These are phyloP conservation scores for Hucho hucho DNA, from an alignment of 2,113 vertebrate species.

Conservation along the genomic window DNA sequence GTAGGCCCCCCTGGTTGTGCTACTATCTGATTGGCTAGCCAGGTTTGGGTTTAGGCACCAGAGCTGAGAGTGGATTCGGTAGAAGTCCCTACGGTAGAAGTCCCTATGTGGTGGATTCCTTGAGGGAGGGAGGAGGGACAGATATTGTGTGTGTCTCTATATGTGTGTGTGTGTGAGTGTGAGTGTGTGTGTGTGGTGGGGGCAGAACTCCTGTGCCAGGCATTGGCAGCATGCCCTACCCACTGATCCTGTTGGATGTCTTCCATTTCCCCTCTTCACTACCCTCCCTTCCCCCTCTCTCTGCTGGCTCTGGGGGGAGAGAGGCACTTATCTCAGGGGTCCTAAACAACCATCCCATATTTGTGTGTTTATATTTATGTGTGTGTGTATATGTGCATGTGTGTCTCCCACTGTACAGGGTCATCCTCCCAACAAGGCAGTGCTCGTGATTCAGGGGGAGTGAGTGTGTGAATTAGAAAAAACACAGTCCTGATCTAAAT, in stretches of 20 bases:
- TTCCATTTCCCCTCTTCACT: slow-evolving; percentile 65
- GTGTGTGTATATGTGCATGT: neutral
- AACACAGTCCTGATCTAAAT: slow-evolving; percentile 21
- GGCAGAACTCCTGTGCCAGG: slow-evolving; percentile 38
- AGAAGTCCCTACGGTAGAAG: slow-evolving; percentile 44
- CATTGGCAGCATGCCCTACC: slow-evolving; percentile 65
- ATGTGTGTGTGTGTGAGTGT: neutral
- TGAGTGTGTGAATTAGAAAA: neutral
- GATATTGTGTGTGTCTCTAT: slow-evolving; percentile 13
- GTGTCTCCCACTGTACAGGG: too few species aligned
- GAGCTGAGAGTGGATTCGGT: slow-evolving; percentile 34
- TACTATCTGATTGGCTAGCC: slow-evolving; percentile 23
- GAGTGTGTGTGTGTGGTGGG: slow-evolving; percentile 46
- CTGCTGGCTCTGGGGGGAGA: slow-evolving; percentile 7
- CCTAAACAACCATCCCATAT: neutral
- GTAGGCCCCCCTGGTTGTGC: slow-evolving; percentile 26
- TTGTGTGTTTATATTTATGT: neutral
- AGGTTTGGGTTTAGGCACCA: slow-evolving; percentile 16
- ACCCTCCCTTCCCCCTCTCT: slow-evolving; percentile 32
- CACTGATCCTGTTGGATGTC: slow-evolving; percentile 71
- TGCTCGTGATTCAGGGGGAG: neutral
- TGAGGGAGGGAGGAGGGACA: slow-evolving; percentile 49
- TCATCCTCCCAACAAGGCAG: neutral
- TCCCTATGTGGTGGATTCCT: slow-evolving; percentile 54
- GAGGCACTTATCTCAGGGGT: neutral